These are phyloP conservation scores for Riptortus pedestris DNA, from an alignment of 1,140 invertebrate genomes.

Conservation along the genomic window DNA sequence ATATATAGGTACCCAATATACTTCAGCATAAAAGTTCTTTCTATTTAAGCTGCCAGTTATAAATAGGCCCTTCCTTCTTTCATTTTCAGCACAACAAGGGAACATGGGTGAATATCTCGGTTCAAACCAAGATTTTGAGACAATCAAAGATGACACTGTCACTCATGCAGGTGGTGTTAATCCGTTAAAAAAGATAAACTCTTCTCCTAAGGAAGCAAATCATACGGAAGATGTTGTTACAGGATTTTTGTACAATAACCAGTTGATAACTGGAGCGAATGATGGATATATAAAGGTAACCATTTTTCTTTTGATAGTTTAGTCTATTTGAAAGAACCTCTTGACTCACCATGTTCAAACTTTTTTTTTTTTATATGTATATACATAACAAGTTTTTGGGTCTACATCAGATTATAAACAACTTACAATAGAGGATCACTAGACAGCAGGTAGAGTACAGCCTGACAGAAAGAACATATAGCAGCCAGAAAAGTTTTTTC, in stretches of 20 bases:
- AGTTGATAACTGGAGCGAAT: conserved; percentile 13
- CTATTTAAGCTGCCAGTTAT: no score
- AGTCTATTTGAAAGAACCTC: no score
- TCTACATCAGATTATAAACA: no score
- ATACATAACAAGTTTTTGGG: no score
- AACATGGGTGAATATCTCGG: background rate
- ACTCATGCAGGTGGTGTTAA: background rate
- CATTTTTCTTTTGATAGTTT: background rate
- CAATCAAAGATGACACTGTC: background rate
- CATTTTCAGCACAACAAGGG: background rate
- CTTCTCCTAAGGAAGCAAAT: background rate
- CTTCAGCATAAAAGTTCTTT: no score
- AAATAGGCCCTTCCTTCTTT: background rate
- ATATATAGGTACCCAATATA: no score
- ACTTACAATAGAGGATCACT: no score
- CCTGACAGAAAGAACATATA: no score
- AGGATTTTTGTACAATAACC: background rate
- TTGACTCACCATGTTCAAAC: no score
- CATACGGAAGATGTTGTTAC: conserved; percentile 12
- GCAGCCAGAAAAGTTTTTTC: no score
- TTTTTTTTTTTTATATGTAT: no score
- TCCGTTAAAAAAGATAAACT: background rate
- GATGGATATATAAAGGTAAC: conserved; percentile 22
- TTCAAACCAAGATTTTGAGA: background rate
- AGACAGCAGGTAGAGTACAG: no score